phyloP scores from a whole-genome alignment of 2,113 vertebrate species.

The Sarotherodon lohbergeri region DNA sequence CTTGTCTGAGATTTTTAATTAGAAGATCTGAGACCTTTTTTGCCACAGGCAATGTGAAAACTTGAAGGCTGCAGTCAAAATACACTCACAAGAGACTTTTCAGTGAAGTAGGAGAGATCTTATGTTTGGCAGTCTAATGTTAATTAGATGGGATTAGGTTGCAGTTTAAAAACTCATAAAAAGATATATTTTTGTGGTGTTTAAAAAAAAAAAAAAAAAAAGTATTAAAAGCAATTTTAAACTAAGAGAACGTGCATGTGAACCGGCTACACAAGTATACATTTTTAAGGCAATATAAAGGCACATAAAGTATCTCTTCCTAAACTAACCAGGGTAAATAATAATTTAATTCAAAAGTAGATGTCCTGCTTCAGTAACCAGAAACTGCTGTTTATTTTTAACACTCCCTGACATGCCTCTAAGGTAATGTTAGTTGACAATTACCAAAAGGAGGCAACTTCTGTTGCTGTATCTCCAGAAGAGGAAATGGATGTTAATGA shows the following conservation, averaged over 20 bases:
- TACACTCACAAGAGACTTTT: background rate
- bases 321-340: background rate
- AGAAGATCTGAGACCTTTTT: background rate
- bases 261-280: background rate
- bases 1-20: background rate
- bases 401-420: conserved; percentile 10
- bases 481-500: conserved; percentile 73
- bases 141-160: background rate
- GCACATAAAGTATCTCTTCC: background rate
- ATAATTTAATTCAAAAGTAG: background rate
- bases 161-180: background rate
- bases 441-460: conserved; percentile 46
- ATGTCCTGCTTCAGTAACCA: conserved; percentile 25
- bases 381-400: conserved; percentile 63
- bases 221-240: background rate
- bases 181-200: background rate
- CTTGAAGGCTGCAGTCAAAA: background rate
- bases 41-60: background rate
- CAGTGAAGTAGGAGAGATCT: background rate
- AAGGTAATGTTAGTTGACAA: conserved; percentile 51
- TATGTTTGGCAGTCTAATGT: background rate
- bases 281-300: background rate
- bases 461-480: conserved; percentile 26
- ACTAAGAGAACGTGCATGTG: background rate
- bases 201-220: background rate